Evolutionary conservation across 2,113 vertebrate genomes (phyloP), one percentile per base, ranked within the genome.

Genomic region (Xenopus laevis): DNA sequence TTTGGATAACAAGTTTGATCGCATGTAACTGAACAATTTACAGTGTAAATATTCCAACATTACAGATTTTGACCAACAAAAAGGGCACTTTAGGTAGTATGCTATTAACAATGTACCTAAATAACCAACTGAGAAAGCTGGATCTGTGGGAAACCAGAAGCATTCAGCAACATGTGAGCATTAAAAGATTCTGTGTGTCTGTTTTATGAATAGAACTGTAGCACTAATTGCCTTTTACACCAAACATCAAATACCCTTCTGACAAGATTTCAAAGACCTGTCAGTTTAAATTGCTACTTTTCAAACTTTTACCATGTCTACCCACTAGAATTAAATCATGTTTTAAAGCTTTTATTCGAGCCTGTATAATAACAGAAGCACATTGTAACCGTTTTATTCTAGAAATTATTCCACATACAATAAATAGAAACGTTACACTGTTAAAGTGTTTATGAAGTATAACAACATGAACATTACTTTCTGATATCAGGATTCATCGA

Each of bases 281-380:
- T 61, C 71, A 72, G n/a, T 55, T 65, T 65, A n/a, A 64, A 65
- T 72, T 72, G 44, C 61, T 65, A 72, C 71, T 53, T 72, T 65
- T 72, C 61, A 72, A 63, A 50, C 52, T 12, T 65, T 64, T 53
- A 18, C n/a, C 44, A 65, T 18, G 61, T 72, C 60, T 55, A 44
- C 13, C 47, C 47, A 57, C 47, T 72, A 65, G 46, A 59, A 63
- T 72, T 55, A 55, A 72, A 72, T 55, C 30, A 57, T 13, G 27
- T 65, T 72, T 65, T 50, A 50, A 50, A 50, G 33, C 5, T 40
- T 40, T 40, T 40, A 40, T 40, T 40, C 1, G 5, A 40, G 33
- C 33, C 33, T 40, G 5, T 40, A 40, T 40, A 40, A 40, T 40
- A 5, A 40, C 8, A 1, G 33, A 40, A 40, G 33, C 33, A 40